A percentile compares a stretch with the other conserved stretches of the same genome.
Evolutionary conservation across 1,140 invertebrate genomes (phyloP).

Genomic region (Cotesia vestalis): DNA sequence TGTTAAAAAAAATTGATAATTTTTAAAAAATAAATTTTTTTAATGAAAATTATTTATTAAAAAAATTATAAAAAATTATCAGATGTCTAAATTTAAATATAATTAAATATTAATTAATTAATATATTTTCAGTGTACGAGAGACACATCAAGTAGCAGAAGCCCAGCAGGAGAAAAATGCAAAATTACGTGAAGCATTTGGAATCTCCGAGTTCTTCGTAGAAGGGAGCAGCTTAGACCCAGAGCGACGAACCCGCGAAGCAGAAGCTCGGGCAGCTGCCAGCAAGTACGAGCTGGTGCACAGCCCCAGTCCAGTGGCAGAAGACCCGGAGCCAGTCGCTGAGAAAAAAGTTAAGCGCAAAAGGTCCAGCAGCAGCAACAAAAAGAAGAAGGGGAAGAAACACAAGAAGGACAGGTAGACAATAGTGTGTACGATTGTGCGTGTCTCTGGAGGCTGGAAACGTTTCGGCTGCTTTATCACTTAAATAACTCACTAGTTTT

Average conservation of each 20-base stretch:
- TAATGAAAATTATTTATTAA: not conserved
- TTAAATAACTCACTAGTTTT: not conserved
- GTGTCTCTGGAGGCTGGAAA: conserved; percentile 57
- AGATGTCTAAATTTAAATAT: no score
- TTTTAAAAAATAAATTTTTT: no score
- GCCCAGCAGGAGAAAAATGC: conserved; percentile 97
- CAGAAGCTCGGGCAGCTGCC: conserved; percentile 65
- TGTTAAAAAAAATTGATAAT: no score
- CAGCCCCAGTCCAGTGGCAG: conserved; percentile 54
- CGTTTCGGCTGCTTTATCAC: conserved; percentile 29
- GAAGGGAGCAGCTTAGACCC: conserved; percentile 94
- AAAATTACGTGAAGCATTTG: conserved; percentile 90
- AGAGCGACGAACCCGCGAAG: conserved; percentile 81
- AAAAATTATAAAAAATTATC: not conserved
- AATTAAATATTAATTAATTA: not conserved
- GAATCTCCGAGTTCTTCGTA: conserved; percentile 92
- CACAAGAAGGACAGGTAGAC: conserved; percentile 61
- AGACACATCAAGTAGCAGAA: conserved; percentile 94
- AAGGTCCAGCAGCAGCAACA: conserved; percentile 53
- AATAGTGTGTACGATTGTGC: conserved; percentile 44
- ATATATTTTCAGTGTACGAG: conserved; percentile 78
- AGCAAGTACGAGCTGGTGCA: conserved; percentile 52
- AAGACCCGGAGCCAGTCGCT: conserved; percentile 29
- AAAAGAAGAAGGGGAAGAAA: conserved; percentile 62
- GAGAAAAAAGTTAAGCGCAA: conserved; percentile 59